Evolutionary conservation across 2,888 invertebrate species (phyloP).

Genomic region (Calephelis perditalis): DNA sequence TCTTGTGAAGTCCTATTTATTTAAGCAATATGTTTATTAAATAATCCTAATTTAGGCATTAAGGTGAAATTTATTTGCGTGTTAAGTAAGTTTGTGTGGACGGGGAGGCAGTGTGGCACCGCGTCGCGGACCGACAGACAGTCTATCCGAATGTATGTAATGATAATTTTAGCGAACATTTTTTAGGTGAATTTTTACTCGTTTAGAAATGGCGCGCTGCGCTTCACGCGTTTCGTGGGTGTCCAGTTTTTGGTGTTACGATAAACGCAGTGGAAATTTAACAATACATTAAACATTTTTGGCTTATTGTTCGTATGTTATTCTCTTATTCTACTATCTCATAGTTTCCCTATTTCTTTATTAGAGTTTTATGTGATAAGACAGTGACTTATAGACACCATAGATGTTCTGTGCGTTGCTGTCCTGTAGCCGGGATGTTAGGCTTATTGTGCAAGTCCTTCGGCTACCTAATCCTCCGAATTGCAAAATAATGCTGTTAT

Average conservation of each 20-base stretch:
- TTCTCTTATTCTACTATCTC: conserved; percentile 26
- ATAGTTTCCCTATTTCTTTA: no score
- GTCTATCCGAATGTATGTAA: conserved; percentile 58
- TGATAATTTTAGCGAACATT: conserved; percentile 62
- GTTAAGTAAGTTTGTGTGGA: conserved; percentile 15
- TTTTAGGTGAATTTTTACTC: conserved; percentile 73
- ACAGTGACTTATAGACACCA: no score
- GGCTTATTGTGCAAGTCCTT: no score
- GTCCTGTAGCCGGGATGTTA: no score
- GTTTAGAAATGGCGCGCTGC: conserved; percentile 69
- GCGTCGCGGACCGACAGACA: conserved; percentile 29
- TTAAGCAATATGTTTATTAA: conserved; percentile 9
- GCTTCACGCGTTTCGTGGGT: conserved; percentile 65
- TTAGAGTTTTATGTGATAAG: no score
- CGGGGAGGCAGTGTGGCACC: conserved; percentile 23
- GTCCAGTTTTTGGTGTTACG: conserved; percentile 70
- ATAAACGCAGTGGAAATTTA: conserved; percentile 74
- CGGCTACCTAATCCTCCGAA: no score
- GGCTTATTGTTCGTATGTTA: conserved; percentile 74
- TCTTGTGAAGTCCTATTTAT: conserved; percentile 7
- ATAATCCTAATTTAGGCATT: conserved; percentile 10
- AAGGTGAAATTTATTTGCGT: conserved; percentile 10
- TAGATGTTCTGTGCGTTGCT: no score
- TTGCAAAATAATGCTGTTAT: no score
- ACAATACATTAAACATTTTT: conserved; percentile 77